Percentiles rank a stretch among this genome's conserved stretches.
These are phyloP conservation scores for Lutjanus argentimaculatus DNA, from an alignment of 2,797 vertebrate genomes.

Conservation along the genomic window DNA sequence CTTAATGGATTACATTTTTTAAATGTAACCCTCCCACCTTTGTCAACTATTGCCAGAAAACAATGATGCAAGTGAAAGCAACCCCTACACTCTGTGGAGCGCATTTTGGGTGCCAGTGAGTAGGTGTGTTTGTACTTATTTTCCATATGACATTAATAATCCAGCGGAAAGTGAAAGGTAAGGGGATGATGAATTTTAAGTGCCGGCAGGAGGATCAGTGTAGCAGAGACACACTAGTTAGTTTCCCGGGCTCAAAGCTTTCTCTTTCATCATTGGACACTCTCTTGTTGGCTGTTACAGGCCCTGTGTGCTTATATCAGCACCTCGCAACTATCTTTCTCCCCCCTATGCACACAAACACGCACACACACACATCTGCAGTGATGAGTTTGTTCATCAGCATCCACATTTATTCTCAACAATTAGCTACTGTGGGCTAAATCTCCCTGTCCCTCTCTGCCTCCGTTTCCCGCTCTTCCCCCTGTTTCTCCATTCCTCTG, in stretches of 20 bases:
- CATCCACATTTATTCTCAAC: slow-evolving; percentile 70
- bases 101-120: slow-evolving; percentile 51
- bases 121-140: slow-evolving; percentile 72
- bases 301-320: slow-evolving; percentile 72
- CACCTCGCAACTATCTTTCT: slow-evolving; percentile 57
- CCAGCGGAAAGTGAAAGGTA: slow-evolving; percentile 72
- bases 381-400: slow-evolving; percentile 71
- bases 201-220: slow-evolving; percentile 66
- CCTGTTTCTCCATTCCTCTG: slow-evolving; percentile 75
- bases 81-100: slow-evolving; percentile 48
- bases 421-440: slow-evolving; percentile 71
- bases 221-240: slow-evolving; percentile 69
- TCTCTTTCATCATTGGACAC: slow-evolving; percentile 67
- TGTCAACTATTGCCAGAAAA: slow-evolving; percentile 56
- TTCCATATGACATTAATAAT: slow-evolving; percentile 80
- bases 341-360: slow-evolving; percentile 6
- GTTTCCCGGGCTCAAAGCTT: slow-evolving; percentile 59
- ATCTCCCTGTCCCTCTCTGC: slow-evolving; percentile 42
- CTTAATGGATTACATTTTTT: slow-evolving; percentile 64
- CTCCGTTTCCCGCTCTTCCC: slow-evolving; percentile 62
- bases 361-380: slow-evolving; percentile 36
- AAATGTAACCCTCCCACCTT: slow-evolving; percentile 64
- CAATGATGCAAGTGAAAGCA: slow-evolving; percentile 77
- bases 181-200: slow-evolving; percentile 77
- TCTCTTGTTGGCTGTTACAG: slow-evolving; percentile 71